Conservation (phyloP, 2,113 vertebrate genomes). For the Aegotheles bennettii region DNA sequence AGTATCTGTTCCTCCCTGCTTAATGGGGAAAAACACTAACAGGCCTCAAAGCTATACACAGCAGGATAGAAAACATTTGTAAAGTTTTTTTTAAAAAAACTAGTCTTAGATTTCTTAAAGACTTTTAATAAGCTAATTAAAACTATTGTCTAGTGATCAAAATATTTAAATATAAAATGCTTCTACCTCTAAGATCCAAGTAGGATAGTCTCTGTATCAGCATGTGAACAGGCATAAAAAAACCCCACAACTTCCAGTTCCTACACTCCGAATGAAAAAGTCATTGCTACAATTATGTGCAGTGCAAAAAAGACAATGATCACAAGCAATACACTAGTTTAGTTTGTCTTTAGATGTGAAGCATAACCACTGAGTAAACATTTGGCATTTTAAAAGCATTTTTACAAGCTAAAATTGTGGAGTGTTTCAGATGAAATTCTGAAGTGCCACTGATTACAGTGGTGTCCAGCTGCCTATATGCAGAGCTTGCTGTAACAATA, state of each 20-base stretch:
- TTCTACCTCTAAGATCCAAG: not conserved
- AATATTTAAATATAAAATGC: not conserved
- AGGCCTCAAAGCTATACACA: not conserved
- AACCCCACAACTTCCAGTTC: not conserved
- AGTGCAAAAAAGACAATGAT: not conserved
- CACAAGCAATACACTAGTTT: not conserved
- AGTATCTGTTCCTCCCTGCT: not conserved
- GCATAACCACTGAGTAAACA: not conserved
- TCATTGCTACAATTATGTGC: not conserved
- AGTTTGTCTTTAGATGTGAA: not conserved
- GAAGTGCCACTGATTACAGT: not conserved
- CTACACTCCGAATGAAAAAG: not conserved
- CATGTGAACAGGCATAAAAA: not conserved
- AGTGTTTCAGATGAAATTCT: not conserved
- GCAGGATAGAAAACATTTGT: not conserved
- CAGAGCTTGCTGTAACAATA: not conserved
- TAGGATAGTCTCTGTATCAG: not conserved
- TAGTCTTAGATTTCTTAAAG: not conserved
- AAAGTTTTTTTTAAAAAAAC: not conserved
- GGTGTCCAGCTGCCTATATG: not conserved
- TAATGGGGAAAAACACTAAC: fast-evolving
- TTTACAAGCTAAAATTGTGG: not conserved
- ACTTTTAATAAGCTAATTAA: not conserved
- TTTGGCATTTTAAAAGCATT: not conserved
- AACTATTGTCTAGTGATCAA: not conserved